Evolutionary conservation across 2,888 invertebrate species (phyloP).

Genomic region (Tenthredo amoena): DNA sequence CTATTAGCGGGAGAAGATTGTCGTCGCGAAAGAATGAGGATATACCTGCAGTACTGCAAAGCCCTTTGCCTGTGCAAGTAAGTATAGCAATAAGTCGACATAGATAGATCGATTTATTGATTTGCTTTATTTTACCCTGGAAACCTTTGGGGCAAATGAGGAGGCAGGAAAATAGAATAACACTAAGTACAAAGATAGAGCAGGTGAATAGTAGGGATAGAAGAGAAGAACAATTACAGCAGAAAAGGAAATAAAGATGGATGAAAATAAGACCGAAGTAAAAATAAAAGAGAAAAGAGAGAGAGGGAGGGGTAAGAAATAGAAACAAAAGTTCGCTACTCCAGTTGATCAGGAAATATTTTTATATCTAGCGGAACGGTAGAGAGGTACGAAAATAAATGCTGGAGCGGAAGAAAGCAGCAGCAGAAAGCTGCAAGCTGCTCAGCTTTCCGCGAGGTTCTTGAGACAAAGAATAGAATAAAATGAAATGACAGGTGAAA

Average conservation of each 20-base stretch:
- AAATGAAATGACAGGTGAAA: conserved; percentile 58
- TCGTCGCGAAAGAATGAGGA: background rate
- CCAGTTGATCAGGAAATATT: conserved; percentile 47
- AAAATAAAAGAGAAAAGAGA: background rate
- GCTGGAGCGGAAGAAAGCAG: background rate
- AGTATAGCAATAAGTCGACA: conserved; percentile 26
- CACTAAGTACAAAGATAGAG: too few species aligned
- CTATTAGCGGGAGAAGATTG: background rate
- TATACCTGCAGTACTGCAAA: background rate
- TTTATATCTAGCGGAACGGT: conserved; percentile 18
- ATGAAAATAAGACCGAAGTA: too few species aligned
- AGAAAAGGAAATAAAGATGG: too few species aligned
- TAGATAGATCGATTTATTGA: background rate
- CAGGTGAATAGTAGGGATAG: too few species aligned
- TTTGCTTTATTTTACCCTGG: too few species aligned
- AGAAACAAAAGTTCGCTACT: conserved; percentile 42
- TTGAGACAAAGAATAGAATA: conserved; percentile 59
- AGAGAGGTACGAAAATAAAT: conserved; percentile 53
- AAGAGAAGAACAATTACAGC: too few species aligned
- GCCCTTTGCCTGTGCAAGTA: background rate
- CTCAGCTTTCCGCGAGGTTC: conserved; percentile 42
- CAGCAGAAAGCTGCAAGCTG: conserved; percentile 34
- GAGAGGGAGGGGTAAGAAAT: conserved; percentile 2
- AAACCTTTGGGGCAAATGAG: too few species aligned
- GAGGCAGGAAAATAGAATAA: too few species aligned